Conservation (phyloP, 1,140 invertebrate species). For the Littorina saxatilis region DNA sequence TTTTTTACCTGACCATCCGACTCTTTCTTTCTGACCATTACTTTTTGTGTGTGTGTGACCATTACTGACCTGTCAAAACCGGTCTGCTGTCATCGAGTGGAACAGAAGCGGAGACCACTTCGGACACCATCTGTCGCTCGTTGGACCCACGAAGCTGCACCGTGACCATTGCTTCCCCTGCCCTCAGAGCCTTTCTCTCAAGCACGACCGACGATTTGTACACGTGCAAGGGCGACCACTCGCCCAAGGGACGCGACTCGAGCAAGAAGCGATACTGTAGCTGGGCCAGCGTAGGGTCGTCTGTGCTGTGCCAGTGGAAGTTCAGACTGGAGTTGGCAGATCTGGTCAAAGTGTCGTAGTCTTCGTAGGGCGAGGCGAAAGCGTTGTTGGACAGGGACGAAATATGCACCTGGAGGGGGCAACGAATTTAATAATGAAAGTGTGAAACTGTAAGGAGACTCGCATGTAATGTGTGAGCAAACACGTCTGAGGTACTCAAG, state of each 20-base stretch:
- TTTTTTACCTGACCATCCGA: too few relatives aligned
- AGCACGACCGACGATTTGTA: background rate
- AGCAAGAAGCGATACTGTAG: conserved; percentile 7
- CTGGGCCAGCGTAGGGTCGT: background rate
- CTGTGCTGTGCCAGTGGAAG: background rate
- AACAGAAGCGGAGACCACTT: background rate
- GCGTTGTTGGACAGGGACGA: background rate
- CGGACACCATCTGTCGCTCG: conserved; percentile 3
- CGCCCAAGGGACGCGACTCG: background rate
- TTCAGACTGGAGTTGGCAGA: background rate
- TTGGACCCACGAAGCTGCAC: conserved; percentile 12
- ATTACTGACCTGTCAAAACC: conserved; percentile 28
- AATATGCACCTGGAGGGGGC: background rate
- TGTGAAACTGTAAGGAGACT: background rate
- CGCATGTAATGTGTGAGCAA: background rate
- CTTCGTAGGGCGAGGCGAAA: background rate
- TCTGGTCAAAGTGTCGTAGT: background rate
- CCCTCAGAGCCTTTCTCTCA: background rate
- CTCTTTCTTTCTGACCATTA: too few relatives aligned
- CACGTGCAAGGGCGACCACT: background rate
- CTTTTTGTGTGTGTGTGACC: too few relatives aligned
- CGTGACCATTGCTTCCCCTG: background rate
- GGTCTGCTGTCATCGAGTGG: conserved; percentile 8
- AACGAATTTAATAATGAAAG: too few relatives aligned
- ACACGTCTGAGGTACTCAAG: too few relatives aligned